Conservation (phyloP, 2,113 vertebrate species). For the Anarrhichthys ocellatus region DNA sequence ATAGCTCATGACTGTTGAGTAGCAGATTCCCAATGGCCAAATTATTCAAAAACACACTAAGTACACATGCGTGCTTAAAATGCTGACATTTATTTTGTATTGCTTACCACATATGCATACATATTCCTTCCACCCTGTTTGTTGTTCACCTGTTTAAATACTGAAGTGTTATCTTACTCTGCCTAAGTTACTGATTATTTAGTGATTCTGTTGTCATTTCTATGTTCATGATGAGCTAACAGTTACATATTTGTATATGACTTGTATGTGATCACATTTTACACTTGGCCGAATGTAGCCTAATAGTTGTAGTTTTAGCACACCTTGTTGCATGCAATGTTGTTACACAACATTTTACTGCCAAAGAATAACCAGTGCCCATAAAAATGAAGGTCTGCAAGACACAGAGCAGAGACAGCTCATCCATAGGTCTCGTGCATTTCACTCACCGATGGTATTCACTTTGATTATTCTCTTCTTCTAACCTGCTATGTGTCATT, state of each 20-base stretch:
- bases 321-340: conserved; percentile 27
- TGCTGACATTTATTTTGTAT: background rate
- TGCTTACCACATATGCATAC: conserved; percentile 17
- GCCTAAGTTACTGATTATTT: conserved; percentile 33
- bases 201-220: conserved; percentile 33
- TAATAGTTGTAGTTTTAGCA: background rate
- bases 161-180: conserved; percentile 26
- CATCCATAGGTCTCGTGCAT: background rate
- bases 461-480: conserved; percentile 13
- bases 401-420: conserved; percentile 3
- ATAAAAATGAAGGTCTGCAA: conserved; percentile 47
- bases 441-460: conserved; percentile 10
- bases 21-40: conserved; percentile 11
- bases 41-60: conserved; percentile 21
- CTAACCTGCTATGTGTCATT: background rate
- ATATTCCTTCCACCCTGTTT: conserved; percentile 18
- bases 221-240: conserved; percentile 28
- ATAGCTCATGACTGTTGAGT: background rate
- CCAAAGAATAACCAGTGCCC: background rate
- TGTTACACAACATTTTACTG: background rate
- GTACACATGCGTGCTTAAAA: conserved; percentile 15
- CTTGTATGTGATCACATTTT: conserved; percentile 44
- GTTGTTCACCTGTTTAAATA: conserved; percentile 31
- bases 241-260: conserved; percentile 40
- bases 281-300: conserved; percentile 12